These are phyloP conservation scores for Hydriomena furcata DNA, from an alignment of 2,888 invertebrate genomes.

Conservation along the genomic window DNA sequence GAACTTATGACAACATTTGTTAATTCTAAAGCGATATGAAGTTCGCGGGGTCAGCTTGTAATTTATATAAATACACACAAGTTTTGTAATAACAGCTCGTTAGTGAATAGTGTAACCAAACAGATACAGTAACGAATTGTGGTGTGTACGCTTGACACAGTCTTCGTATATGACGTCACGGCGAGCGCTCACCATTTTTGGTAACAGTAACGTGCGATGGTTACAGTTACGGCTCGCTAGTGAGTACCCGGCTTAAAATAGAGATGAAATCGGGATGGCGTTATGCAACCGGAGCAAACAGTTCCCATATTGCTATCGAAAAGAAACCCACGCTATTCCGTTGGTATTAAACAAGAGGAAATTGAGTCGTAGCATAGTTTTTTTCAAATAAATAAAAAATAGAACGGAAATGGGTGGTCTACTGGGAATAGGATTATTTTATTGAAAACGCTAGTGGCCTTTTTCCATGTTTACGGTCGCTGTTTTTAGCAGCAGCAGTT, in stretches of 20 bases:
- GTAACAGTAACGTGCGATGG: too few relatives aligned
- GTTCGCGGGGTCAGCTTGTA: too few relatives aligned
- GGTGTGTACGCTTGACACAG: too few relatives aligned
- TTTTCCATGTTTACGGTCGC: not conserved
- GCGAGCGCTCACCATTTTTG: too few relatives aligned
- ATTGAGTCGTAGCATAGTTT: conserved; percentile 18
- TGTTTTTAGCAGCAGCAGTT: too few relatives aligned
- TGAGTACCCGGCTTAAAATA: conserved; percentile 1
- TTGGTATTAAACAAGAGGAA: conserved; percentile 14
- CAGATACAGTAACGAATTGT: too few relatives aligned
- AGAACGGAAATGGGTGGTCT: conserved; percentile 4
- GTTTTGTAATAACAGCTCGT: too few relatives aligned
- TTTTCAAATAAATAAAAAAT: conserved; percentile 9
- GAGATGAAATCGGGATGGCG: conserved; percentile 6
- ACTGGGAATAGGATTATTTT: conserved; percentile 2
- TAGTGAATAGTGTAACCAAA: too few relatives aligned
- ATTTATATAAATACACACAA: too few relatives aligned
- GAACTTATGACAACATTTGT: too few relatives aligned
- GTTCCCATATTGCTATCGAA: conserved; percentile 18
- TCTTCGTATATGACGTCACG: too few relatives aligned
- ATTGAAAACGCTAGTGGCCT: not conserved
- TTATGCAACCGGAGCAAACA: conserved; percentile 13
- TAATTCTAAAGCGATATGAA: too few relatives aligned
- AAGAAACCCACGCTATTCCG: conserved; percentile 9
- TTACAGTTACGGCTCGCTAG: not conserved